phyloP scores from a whole-genome alignment of 2,113 vertebrate species.

The Synodontis membranacea region DNA sequence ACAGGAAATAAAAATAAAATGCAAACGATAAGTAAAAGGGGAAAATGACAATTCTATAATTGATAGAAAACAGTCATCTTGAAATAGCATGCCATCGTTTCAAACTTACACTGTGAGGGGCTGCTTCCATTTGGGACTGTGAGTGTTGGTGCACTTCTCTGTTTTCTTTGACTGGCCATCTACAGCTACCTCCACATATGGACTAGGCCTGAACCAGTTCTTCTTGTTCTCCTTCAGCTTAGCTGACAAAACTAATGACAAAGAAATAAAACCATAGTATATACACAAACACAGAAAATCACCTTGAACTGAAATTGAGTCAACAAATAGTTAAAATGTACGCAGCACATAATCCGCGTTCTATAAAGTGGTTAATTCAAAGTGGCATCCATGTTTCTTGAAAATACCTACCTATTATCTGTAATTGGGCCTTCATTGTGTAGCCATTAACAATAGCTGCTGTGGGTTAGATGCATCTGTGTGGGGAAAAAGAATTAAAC shows the following conservation, averaged over 20 bases:
- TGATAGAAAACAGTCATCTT: not conserved
- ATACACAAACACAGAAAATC: slow-evolving; percentile 1
- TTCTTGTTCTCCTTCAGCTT: slow-evolving; percentile 97
- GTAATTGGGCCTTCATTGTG: slow-evolving; percentile 96
- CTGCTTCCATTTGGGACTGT: slow-evolving; percentile 98
- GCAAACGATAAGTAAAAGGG: not conserved
- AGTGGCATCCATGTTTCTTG: not conserved
- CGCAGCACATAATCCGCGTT: not conserved
- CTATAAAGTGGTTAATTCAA: not conserved
- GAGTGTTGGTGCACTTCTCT: slow-evolving; percentile 95
- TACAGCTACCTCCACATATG: slow-evolving; percentile 94
- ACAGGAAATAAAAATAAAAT: slow-evolving; percentile 21
- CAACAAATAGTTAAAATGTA: not conserved
- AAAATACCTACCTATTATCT: slow-evolving; percentile 85
- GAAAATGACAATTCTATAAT: not conserved
- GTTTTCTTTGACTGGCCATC: slow-evolving; percentile 98
- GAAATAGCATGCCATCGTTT: not conserved
- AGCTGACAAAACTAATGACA: slow-evolving; percentile 87
- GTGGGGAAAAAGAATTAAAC: not conserved
- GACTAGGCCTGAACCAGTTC: slow-evolving; percentile 98
- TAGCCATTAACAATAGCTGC: slow-evolving; percentile 75
- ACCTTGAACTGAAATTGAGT: not conserved
- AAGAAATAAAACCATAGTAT: slow-evolving; percentile 11
- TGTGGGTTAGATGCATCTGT: slow-evolving; percentile 33
- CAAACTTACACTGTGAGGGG: slow-evolving; percentile 91